Evolutionary conservation across 2,113 vertebrate species (phyloP).

Genomic region (cat (Felis catus)): DNA sequence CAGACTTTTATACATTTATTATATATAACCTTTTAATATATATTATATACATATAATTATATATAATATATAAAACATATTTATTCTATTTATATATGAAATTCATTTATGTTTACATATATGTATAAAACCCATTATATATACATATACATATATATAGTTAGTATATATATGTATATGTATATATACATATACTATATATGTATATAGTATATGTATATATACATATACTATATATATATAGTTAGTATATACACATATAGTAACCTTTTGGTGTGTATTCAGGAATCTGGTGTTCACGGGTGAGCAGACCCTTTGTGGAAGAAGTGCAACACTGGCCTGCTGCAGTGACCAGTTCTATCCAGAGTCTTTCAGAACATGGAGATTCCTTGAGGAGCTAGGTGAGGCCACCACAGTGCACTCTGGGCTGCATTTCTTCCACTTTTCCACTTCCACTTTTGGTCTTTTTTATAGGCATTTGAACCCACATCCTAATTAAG

Average conservation of each 20-base stretch:
- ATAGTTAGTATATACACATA: neutral
- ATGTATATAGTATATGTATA: neutral
- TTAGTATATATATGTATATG: neutral
- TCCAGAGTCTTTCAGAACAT: neutral
- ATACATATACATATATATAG: neutral
- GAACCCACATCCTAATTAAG: neutral
- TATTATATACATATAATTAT: neutral
- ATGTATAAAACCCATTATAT: neutral
- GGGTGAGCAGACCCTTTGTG: neutral
- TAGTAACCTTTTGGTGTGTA: neutral
- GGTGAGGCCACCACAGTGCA: neutral
- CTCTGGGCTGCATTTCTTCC: neutral
- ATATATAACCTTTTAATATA: neutral
- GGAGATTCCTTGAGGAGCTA: neutral
- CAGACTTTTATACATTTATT: neutral
- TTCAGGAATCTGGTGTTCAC: neutral
- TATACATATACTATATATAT: neutral
- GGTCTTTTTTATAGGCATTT: neutral
- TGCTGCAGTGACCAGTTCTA: neutral
- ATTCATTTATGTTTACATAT: neutral
- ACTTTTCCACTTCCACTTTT: neutral
- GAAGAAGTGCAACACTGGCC: neutral
- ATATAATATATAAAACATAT: neutral
- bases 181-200: no score
- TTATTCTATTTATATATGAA: neutral